Conservation (phyloP, 1,140 invertebrate genomes). For the Neodiprion fabricii region DNA sequence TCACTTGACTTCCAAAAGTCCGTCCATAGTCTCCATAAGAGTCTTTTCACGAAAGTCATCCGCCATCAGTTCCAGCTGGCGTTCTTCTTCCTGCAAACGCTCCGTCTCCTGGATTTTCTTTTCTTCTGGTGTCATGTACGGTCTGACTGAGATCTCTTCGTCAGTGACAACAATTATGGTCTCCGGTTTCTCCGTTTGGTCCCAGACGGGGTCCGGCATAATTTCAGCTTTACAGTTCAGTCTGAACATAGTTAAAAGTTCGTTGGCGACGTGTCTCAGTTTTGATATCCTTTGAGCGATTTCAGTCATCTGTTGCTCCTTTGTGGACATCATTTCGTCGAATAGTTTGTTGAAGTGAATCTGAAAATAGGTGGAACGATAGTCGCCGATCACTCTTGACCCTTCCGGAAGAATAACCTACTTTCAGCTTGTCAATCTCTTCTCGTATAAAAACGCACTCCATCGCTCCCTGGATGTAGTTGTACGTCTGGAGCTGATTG, state of each 20-base stretch:
- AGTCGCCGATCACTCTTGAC: too few relatives aligned
- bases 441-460: conserved; percentile 34
- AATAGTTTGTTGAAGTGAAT: conserved; percentile 60
- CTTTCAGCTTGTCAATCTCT: conserved; percentile 5
- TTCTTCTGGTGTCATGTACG: conserved; percentile 58
- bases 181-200: conserved; percentile 35
- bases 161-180: conserved; percentile 37
- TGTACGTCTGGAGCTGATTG: conserved; percentile 39
- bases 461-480: conserved; percentile 46
- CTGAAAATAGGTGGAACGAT: conserved; percentile 29
- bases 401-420: not conserved
- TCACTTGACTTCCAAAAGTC: conserved; percentile 68
- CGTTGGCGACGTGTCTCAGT: conserved; percentile 36
- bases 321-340: conserved; percentile 48
- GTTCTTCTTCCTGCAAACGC: conserved; percentile 58
- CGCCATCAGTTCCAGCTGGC: conserved; percentile 54
- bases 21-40: conserved; percentile 75
- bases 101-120: conserved; percentile 53
- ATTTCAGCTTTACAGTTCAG: conserved; percentile 24
- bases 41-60: conserved; percentile 67
- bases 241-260: conserved; percentile 40
- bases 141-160: conserved; percentile 56
- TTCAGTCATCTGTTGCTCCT: conserved; percentile 36
- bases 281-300: conserved; percentile 34
- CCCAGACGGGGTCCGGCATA: conserved; percentile 34